phyloP scores from a whole-genome alignment of 2,888 invertebrate genomes.

The Mythimna vitellina region DNA sequence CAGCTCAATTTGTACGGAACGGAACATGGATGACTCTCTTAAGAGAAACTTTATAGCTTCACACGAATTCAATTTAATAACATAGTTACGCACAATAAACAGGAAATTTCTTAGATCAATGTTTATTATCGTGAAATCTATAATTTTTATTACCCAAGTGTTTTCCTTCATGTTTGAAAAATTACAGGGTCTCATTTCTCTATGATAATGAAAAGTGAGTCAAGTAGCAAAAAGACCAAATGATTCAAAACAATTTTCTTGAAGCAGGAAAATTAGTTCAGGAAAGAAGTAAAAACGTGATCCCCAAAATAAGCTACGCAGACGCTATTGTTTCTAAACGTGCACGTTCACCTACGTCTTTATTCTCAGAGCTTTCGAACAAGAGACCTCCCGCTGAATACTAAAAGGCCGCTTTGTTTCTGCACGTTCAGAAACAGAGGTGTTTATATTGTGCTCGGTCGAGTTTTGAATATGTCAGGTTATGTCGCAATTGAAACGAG shows the following conservation, averaged over 20 bases:
- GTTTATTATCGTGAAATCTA: conserved; percentile 44
- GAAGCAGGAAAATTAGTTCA: conserved; percentile 45
- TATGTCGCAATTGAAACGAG: conserved; percentile 67
- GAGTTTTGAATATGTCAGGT: conserved; percentile 63
- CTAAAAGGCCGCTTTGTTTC: conserved; percentile 54
- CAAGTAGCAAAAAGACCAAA: conserved; percentile 1
- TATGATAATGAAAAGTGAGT: conserved; percentile 5
- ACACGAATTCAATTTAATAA: conserved; percentile 46
- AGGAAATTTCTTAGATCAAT: conserved; percentile 36
- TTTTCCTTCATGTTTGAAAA: conserved; percentile 33
- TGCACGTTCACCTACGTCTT: conserved; percentile 43
- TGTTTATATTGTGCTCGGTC: conserved; percentile 62
- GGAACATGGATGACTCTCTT: conserved; percentile 31
- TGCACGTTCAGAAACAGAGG: conserved; percentile 51
- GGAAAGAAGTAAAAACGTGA: conserved; percentile 50
- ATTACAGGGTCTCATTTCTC: conserved; percentile 11
- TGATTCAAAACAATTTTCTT: conserved; percentile 2
- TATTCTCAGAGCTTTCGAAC: conserved; percentile 60
- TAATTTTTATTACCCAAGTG: conserved; percentile 1
- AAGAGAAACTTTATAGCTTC: conserved; percentile 50
- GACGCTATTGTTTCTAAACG: conserved; percentile 51
- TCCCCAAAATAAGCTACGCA: conserved; percentile 51
- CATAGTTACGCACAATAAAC: conserved; percentile 41
- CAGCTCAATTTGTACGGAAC: conserved; percentile 57
- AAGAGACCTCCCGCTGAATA: conserved; percentile 58